Conservation (phyloP, 2,113 vertebrate genomes). For the Rhinoderma darwinii region DNA sequence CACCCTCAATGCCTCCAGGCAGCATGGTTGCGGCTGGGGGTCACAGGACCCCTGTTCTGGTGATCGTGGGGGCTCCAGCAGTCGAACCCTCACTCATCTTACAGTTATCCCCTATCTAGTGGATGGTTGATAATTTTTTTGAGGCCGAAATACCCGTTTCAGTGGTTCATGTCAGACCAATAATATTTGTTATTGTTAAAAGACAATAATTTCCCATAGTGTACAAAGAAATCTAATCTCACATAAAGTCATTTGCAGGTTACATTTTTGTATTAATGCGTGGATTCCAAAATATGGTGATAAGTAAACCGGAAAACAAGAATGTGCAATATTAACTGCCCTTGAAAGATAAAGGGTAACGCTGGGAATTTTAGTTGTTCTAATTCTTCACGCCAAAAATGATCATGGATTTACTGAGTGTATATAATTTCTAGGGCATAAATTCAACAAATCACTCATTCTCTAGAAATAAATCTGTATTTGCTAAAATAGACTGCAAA, state of each 20-base stretch:
- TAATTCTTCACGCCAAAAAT: neutral
- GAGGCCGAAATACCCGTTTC: no score
- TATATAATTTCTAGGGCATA: neutral
- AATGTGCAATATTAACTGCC: neutral
- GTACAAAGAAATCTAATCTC: neutral
- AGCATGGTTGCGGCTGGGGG: no score
- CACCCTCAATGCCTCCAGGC: no score
- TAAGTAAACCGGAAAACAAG: neutral
- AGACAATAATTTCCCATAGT: neutral
- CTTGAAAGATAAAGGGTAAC: neutral
- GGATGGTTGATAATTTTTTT: no score
- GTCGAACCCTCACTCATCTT: no score
- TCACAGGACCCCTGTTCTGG: no score
- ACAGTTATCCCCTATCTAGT: no score
- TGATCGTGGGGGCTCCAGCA: no score
- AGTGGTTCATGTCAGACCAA: no score
- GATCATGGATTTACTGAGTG: neutral
- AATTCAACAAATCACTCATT: constrained; percentile 5
- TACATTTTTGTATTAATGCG: neutral
- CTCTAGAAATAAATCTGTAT: constrained; percentile 42
- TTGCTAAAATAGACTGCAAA: constrained; percentile 24
- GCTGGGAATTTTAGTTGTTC: neutral
- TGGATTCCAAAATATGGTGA: neutral
- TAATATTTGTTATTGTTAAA: no score
- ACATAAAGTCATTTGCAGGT: no score